Percentiles rank a stretch among this genome's conserved stretches.
Conservation (phyloP, 2,113 vertebrate species). For the Epinephelus lanceolatus region DNA sequence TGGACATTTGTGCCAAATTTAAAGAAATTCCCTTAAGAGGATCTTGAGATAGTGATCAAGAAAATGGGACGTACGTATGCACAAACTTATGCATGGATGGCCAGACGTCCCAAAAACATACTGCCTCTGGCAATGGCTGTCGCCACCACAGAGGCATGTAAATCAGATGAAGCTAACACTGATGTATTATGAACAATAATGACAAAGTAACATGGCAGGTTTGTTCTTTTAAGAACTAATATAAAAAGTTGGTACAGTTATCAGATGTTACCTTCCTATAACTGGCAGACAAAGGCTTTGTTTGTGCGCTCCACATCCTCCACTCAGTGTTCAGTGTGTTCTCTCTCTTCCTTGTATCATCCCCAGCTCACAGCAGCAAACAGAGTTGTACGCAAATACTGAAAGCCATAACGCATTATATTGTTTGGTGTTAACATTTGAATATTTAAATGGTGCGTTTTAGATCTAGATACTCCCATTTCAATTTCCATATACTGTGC, state of each 20-base stretch:
- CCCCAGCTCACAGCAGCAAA: conserved; percentile 72
- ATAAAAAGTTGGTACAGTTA: conserved; percentile 26
- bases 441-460: conserved; percentile 85
- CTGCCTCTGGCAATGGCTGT: too few relatives aligned
- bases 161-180: background rate
- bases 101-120: too few relatives aligned
- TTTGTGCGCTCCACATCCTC: conserved; percentile 54
- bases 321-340: background rate
- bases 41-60: too few relatives aligned
- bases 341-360: conserved; percentile 51
- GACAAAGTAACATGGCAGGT: background rate
- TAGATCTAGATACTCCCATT: conserved; percentile 81
- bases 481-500: conserved; percentile 79
- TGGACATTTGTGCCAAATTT: too few relatives aligned
- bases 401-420: conserved; percentile 74
- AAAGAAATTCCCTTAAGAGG: too few relatives aligned
- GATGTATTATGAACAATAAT: background rate
- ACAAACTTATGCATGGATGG: too few relatives aligned
- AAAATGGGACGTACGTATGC: too few relatives aligned
- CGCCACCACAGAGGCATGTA: too few relatives aligned
- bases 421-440: conserved; percentile 85
- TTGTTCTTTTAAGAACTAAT: conserved; percentile 4
- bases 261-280: conserved; percentile 43
- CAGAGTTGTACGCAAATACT: conserved; percentile 85
- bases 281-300: conserved; percentile 68